Base-by-base conservation (phyloP, 2,888 invertebrate species). In the Tetanocera ferruginea region DNA sequence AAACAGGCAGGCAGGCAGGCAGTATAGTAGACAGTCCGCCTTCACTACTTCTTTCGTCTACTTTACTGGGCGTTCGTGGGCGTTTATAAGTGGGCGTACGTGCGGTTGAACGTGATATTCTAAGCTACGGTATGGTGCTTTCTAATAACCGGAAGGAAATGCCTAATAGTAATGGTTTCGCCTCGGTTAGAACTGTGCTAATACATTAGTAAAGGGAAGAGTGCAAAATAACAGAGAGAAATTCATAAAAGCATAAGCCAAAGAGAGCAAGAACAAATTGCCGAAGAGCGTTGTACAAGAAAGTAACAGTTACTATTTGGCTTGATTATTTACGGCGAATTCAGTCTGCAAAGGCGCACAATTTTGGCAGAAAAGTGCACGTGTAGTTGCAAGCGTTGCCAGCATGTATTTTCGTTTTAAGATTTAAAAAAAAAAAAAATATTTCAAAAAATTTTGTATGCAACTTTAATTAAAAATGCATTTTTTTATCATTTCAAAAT, bases 61-160 rank as follows among this genome's bases (percentile, higher is more conserved):
- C 60, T 60, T 60, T 28, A 60, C 11, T 25, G 25, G 25, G 14
- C 9, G 25, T 60, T 28, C 9, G 25, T 60, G 60, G 60, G 60
- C 9, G 60, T 28, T 25, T 25, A 11, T 60, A 25, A 60, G 25
- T 14, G 9, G 60, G 60, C 34, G 17, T 34, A 28, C 64, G 34
- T 64, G 11, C 5, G 28, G n/a, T 55, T 9, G 55, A 28, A 25
- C 34, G 64, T 34, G 64, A 31, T 31, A 34, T 64, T 64, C 34
- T 64, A 34, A 17, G 34, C 64, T 28, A 28, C 34, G n/a, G 64
- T n/a, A 31, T 31, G 14, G 64, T 25, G 17, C 5, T 9, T 19
- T 51, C 11, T 28, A 49, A 51, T 25, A 51, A 51, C 19, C 69
- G 69, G 69, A 69, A 69, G 69, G 51, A 69, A 69, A 69, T 69